phyloP scores from a whole-genome alignment of 2,888 invertebrate genomes.

The Ganaspis brasiliensis region DNA sequence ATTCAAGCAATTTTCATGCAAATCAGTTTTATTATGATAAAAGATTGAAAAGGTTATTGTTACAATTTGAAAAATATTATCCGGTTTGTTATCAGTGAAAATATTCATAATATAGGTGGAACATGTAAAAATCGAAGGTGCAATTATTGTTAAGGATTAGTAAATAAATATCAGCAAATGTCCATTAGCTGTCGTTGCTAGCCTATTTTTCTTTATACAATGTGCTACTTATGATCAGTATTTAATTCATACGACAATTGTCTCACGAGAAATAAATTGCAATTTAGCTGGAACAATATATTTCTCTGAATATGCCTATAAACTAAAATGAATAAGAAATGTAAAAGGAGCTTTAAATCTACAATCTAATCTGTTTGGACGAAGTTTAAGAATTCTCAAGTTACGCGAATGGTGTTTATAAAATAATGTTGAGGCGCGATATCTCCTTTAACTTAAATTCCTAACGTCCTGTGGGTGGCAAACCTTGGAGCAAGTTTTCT shows the following conservation, averaged over 20 bases:
- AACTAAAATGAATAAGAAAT: constrained; percentile 8
- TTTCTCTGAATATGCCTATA: not conserved
- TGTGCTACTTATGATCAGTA: too few species aligned
- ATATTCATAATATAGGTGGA: too few species aligned
- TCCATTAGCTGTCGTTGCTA: too few species aligned
- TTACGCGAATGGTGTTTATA: constrained; percentile 39
- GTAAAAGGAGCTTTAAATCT: not conserved
- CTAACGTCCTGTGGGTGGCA: constrained; percentile 41
- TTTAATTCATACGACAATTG: not conserved
- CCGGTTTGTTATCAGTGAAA: too few species aligned
- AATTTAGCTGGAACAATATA: constrained; percentile 1
- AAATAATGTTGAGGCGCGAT: constrained; percentile 34
- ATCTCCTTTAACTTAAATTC: constrained; percentile 39
- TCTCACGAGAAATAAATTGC: not conserved
- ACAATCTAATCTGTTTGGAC: constrained; percentile 14
- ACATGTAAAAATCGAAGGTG: too few species aligned
- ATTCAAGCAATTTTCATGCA: too few species aligned
- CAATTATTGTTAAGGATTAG: too few species aligned
- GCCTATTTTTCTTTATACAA: too few species aligned
- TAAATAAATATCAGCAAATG: too few species aligned
- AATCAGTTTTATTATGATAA: too few species aligned
- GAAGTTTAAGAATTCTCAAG: constrained; percentile 15
- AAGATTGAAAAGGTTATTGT: too few species aligned
- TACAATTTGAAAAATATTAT: too few species aligned
- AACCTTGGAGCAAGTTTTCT: constrained; percentile 33